Evolutionary conservation across 2,113 vertebrate genomes (phyloP).

Genomic region (Phyllostomus hastatus): DNA sequence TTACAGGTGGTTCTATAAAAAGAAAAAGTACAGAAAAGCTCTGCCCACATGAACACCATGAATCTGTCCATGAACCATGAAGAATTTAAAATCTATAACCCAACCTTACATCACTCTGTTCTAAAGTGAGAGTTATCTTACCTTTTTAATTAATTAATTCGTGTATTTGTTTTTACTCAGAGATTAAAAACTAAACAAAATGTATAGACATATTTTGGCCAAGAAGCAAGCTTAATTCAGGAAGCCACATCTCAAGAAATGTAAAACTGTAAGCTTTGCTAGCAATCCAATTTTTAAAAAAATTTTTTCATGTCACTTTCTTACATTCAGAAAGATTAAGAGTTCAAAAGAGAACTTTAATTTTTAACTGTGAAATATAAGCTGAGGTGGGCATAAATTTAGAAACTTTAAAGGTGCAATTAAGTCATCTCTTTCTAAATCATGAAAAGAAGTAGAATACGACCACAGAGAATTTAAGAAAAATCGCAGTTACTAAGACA

Average conservation of each 20-base stretch:
- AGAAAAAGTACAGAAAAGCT: neutral
- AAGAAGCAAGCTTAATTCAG: neutral
- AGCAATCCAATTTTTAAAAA: neutral
- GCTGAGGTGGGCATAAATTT: neutral
- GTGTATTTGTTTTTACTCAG: neutral
- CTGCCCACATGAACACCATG: accelerated
- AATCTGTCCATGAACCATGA: neutral
- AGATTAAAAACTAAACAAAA: neutral
- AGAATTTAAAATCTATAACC: neutral
- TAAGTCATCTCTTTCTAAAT: neutral
- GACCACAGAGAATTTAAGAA: neutral
- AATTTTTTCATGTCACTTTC: neutral
- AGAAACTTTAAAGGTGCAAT: neutral
- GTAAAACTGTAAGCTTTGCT: neutral
- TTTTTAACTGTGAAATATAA: neutral
- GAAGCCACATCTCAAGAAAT: neutral
- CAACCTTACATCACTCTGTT: neutral
- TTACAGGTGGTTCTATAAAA: neutral
- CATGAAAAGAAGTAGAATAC: neutral
- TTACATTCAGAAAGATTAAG: neutral
- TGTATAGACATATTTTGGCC: neutral
- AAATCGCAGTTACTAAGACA: neutral
- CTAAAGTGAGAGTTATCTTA: neutral
- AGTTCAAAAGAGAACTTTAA: neutral
- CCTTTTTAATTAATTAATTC: neutral